Base-by-base conservation (phyloP, 2,888 invertebrate genomes). In the Oasisia sp. region DNA sequence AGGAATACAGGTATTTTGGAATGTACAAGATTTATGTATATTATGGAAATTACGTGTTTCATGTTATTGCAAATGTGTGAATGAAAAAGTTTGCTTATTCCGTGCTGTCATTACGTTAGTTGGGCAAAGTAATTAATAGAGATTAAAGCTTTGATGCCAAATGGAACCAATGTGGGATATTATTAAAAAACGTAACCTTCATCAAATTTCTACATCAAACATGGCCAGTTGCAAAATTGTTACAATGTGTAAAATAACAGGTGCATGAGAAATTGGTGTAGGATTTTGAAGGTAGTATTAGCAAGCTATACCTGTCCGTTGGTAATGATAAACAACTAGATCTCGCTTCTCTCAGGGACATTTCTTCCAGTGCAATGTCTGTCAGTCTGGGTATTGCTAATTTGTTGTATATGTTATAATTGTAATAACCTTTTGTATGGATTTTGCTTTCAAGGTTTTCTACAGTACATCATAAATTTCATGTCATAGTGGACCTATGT, bases 1-100 rank as follows among this genome's bases (percentile, higher is more conserved):
- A 74, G 7, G 74, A 74, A 74, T 74, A 74, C 74, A 27, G 74
- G 74, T 74, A 74, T 74, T 74, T 74, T 74, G 74, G 74, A 74
- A 74, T 74, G 74, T 74, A 74, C 74, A 74, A 74, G 74, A 74
- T 74, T 74, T 14, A 74, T 74, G 27, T n/a, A 74, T 74, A 74
- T 74, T 74, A 74, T 74, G 74, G 74, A 74, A 74, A 74, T 74
- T 19, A 74, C 27, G 19, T 27, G 27, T 56, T 14, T 56, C 38
- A 56, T 74, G 19, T 27, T 74, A 74, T 74, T 74, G 74, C 27
- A 74, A n/a, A 74, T 74, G 74, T 74, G 74, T 74, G 74, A 74
- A 14, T 74, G 14, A 19, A 27, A 5, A 74, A 74, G 7, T 19
- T 74, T 74, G 74, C n/a, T 5, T 19, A 74, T 7, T 27, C 27